Base-by-base conservation (phyloP, 2,888 invertebrate species). In the Rotaria socialis region DNA sequence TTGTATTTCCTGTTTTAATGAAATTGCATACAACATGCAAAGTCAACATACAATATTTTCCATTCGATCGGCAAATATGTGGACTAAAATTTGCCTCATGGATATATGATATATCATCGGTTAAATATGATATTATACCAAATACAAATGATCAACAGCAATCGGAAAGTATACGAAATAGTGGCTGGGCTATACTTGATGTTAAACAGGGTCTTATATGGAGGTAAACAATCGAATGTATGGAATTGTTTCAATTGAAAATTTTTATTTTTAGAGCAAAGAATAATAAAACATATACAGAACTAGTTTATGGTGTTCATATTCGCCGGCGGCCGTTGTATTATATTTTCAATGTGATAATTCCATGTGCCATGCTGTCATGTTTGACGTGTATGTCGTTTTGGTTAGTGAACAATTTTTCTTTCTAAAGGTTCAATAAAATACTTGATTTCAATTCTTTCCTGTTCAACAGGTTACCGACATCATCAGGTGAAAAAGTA, bases 331-430 rank as follows among this genome's bases (percentile, higher is more conserved):
- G 90, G 86, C 90, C 91, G 10, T 90, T 91, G 88, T 91, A 90
- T 88, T 91, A 91, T 88, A 91, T 93, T 88, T 93, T 93, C 90
- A 93, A 93, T 90, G 92, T 93, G 85, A 92, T 93, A 84, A 91
- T 93, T 75, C 93, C 93, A 14, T 93, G 93, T 89, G 91, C 93
- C 88, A 93, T 93, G 93, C 91, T 93, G 94, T 85, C 93, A 91
- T 86, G 95, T 93, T 89, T 93, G 87, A 93, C 93, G 0, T 89
- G 93, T 87, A 90, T 93, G 86, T 92, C 92, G 43, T 93, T 93
- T 89, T 92, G 92, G 90, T 86, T 74, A 22, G 11, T 6, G 43
- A 52, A 80, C 19, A n/a, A 16, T 27, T 84, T 43, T 56, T 43
- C 1, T 14, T 52, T n/a, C 8, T 22, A n/a, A n/a, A 50, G 4